phyloP scores from a whole-genome alignment of 2,888 invertebrate species.

The Heliconius sara region DNA sequence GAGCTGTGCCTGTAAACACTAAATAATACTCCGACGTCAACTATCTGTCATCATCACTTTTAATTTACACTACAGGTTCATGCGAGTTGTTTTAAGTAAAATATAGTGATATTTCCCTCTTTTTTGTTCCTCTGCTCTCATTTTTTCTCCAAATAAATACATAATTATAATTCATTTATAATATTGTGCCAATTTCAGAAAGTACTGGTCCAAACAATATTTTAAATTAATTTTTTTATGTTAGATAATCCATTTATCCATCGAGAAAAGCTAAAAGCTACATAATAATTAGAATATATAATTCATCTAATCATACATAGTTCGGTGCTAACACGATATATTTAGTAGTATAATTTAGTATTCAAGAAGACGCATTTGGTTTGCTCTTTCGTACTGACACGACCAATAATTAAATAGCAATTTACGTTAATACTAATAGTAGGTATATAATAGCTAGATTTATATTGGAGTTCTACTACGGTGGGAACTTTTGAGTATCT shows the following conservation, averaged over 20 bases:
- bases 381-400: constrained; percentile 10
- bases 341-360: constrained; percentile 14
- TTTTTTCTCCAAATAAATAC: neutral
- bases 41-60: constrained; percentile 71
- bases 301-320: neutral
- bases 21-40: constrained; percentile 69
- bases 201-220: too few relatives aligned
- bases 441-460: constrained; percentile 3
- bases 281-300: too few relatives aligned
- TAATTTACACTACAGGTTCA: constrained; percentile 57
- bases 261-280: too few relatives aligned
- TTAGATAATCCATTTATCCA: too few relatives aligned
- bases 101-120: neutral
- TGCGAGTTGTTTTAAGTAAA: neutral
- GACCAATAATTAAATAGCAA: constrained; percentile 24
- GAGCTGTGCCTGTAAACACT: constrained; percentile 55
- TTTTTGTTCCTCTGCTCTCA: neutral
- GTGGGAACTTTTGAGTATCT: constrained; percentile 1
- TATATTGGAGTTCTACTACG: neutral
- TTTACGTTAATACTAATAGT: constrained; percentile 13
- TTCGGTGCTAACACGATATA: neutral
- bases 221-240: too few relatives aligned
- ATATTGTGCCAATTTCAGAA: too few relatives aligned
- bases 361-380: neutral
- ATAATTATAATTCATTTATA: neutral